Evolutionary conservation across 2,797 vertebrate species (phyloP).

Genomic region (Epinephelus awoara): DNA sequence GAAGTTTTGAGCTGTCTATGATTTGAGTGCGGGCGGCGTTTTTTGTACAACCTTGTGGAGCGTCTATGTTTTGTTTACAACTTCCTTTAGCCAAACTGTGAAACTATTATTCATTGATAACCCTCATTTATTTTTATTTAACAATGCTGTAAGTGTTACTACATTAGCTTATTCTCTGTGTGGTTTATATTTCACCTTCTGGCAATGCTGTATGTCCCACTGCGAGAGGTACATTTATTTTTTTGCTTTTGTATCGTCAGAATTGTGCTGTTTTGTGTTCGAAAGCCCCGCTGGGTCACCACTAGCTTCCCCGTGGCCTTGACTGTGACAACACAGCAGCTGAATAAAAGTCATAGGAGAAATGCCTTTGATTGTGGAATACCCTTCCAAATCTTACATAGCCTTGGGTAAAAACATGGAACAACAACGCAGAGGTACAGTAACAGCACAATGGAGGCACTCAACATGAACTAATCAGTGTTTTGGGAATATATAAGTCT

Average conservation of each 20-base stretch:
- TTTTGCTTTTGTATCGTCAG: constrained; percentile 42
- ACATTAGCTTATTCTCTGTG: not conserved
- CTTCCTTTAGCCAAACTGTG: not conserved
- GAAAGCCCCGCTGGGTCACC: constrained; percentile 52
- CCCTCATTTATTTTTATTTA: not conserved
- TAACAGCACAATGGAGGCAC: constrained; percentile 75
- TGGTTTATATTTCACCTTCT: constrained; percentile 10
- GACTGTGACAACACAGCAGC: constrained; percentile 63
- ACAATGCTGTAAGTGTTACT: not conserved
- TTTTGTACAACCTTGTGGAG: constrained; percentile 37
- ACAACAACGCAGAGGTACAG: constrained; percentile 75
- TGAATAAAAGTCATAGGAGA: constrained; percentile 67
- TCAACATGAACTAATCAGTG: constrained; percentile 84
- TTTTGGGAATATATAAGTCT: constrained; percentile 81
- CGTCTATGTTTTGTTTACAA: constrained; percentile 22
- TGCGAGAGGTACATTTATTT: constrained; percentile 8
- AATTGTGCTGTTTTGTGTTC: constrained; percentile 47
- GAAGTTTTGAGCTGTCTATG: constrained; percentile 66
- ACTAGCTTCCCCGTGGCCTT: constrained; percentile 60
- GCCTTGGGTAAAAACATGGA: constrained; percentile 79
- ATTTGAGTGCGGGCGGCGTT: constrained; percentile 28
- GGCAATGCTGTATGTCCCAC: constrained; percentile 18
- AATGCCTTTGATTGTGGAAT: constrained; percentile 72
- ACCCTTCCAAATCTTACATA: constrained; percentile 74
- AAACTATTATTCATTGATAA: constrained; percentile 3